Percentiles rank a stretch among this genome's conserved stretches.
These are phyloP conservation scores for Pherbina coryleti DNA, from an alignment of 2,888 invertebrate genomes.

Conservation along the genomic window DNA sequence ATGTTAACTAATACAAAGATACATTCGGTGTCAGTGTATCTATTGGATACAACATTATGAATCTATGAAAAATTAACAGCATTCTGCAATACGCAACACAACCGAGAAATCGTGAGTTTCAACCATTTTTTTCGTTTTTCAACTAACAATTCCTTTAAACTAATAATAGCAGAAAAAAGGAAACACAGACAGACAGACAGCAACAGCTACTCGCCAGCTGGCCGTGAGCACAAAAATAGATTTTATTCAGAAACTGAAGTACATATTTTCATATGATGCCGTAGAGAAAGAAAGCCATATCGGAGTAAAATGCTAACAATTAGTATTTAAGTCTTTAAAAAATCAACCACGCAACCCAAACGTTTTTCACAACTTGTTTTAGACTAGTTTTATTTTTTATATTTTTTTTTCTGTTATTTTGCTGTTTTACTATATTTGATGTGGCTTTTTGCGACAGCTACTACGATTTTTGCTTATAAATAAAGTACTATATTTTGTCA, in stretches of 20 bases:
- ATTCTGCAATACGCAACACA: slow-evolving; percentile 11
- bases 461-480: slow-evolving; percentile 7
- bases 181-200: slow-evolving; percentile 14
- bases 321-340: neutral
- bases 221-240: neutral
- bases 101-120: slow-evolving; percentile 31
- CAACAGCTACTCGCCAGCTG: slow-evolving; percentile 20
- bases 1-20: slow-evolving; percentile 11
- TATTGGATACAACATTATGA: slow-evolving; percentile 29
- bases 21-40: slow-evolving; percentile 18
- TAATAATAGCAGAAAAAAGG: slow-evolving; percentile 1
- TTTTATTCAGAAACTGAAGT: neutral
- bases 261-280: neutral
- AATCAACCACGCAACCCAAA: neutral
- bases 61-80: slow-evolving; percentile 24
- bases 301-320: neutral
- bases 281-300: neutral
- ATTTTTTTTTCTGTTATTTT: neutral
- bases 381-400: neutral
- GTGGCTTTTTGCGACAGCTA: neutral
- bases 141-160: neutral
- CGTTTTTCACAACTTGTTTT: slow-evolving; percentile 11
- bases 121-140: neutral
- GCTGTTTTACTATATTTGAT: neutral
- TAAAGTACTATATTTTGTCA: neutral